Evolutionary conservation across 2,113 vertebrate genomes (phyloP).

Genomic region (Dasyurus viverrinus): DNA sequence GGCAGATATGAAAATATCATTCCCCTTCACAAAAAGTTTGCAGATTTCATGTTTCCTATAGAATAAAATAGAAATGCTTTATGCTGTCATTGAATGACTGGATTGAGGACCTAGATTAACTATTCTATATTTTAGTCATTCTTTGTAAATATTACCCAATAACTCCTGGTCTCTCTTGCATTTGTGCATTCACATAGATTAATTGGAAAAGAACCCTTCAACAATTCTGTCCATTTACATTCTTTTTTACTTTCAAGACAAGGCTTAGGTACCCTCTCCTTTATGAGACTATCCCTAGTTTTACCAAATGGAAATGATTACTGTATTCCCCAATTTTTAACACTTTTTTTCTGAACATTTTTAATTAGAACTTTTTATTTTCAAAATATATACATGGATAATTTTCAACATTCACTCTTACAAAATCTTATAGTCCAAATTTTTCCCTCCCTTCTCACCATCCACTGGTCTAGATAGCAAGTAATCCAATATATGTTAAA

Average conservation of each 20-base stretch:
- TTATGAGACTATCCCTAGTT: neutral
- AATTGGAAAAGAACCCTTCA: neutral
- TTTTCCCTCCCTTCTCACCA: too few species aligned
- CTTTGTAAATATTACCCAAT: neutral
- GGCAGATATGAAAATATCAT: neutral
- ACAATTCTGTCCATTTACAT: neutral
- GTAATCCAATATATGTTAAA: too few species aligned
- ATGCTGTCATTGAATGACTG: neutral
- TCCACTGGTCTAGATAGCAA: too few species aligned
- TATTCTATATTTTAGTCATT: neutral
- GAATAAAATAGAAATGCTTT: neutral
- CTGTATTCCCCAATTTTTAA: neutral
- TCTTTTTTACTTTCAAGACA: neutral
- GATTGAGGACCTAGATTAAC: neutral
- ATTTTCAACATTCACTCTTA: too few species aligned
- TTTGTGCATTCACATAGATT: neutral
- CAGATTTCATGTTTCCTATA: neutral
- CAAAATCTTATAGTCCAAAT: too few species aligned
- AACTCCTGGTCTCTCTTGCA: neutral
- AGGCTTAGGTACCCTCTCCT: neutral
- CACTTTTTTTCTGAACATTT: too few species aligned
- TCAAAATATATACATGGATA: too few species aligned
- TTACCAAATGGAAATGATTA: neutral
- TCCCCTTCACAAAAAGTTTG: neutral
- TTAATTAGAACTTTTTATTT: neutral